Base-by-base conservation (phyloP, 2,888 invertebrate species). In the Brachyopa scutellaris region DNA sequence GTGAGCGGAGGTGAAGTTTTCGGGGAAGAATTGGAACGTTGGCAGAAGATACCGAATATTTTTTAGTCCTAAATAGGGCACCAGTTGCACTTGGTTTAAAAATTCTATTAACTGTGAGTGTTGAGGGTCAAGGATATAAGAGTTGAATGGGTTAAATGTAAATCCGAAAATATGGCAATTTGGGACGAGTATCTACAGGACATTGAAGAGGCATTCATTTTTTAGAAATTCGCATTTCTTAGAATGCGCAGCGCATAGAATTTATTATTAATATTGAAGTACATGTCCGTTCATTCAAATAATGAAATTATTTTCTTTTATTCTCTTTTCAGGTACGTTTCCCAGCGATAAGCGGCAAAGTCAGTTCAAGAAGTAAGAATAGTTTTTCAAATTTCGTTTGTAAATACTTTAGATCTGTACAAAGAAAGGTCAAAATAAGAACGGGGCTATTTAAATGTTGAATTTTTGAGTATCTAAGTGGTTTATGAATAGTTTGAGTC, bases 241-340 rank as follows among this genome's bases (percentile, higher is more conserved):
- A n/a, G n/a, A n/a, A n/a, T n/a, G n/a, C n/a, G n/a, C n/a, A n/a
- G n/a, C n/a, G n/a, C n/a, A n/a, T n/a, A n/a, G n/a, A n/a, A n/a
- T n/a, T n/a, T n/a, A n/a, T n/a, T n/a, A n/a, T n/a, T n/a, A n/a
- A 26, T 29, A 29, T 11, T 29, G 11, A 26, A n/a, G 3, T 40
- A 7, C 26, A n/a, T 36, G 49, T 19, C 13, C 42, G 2, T 67
- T 55, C 29, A 31, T 47, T 26, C 2, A 8, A 47, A n/a, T 38
- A 61, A 59, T 49, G 11, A 9, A 31, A 26, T 64, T 26, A 26
- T 26, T 26, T 26, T 26, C 4, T 49, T 51, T 31, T 15, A 23
- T 2, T 78, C 7, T 72, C 64, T 6, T 78, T 78, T 11, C 72
- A 78, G 78, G 78, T 78, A 78, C 29, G 78, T 78, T 51, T 47